These are phyloP conservation scores for Phania funesta DNA, from an alignment of 2,888 invertebrate species.

Conservation along the genomic window DNA sequence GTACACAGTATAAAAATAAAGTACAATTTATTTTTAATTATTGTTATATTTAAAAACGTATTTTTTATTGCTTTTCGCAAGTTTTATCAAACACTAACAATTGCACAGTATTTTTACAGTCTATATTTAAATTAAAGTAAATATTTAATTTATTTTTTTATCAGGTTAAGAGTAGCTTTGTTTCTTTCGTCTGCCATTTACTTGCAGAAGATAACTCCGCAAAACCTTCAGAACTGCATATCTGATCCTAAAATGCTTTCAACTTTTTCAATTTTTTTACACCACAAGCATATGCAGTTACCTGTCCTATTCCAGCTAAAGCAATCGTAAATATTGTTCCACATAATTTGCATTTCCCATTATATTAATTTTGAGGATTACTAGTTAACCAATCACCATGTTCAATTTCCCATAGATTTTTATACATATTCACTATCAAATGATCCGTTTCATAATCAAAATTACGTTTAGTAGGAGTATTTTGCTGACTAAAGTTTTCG, in stretches of 20 bases:
- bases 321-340: slow-evolving; percentile 16
- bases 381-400: slow-evolving; percentile 44
- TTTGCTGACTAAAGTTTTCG: not conserved
- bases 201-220: no score
- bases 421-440: not conserved
- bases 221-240: not conserved
- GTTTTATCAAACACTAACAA: not conserved
- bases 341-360: slow-evolving; percentile 18
- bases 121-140: no score
- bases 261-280: slow-evolving; percentile 1
- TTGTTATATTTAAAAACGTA: not conserved
- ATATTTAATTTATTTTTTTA: slow-evolving; percentile 5
- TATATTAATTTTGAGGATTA: slow-evolving; percentile 52
- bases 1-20: slow-evolving; percentile 11
- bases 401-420: not conserved
- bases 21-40: slow-evolving; percentile 7
- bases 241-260: not conserved
- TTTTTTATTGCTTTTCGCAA: slow-evolving; percentile 12
- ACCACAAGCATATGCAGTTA: not conserved
- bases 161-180: not conserved
- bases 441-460: not conserved
- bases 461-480: not conserved
- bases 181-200: not conserved
- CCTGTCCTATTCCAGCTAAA: slow-evolving; percentile 12
- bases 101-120: not conserved